Evolutionary conservation across 2,888 invertebrate species (phyloP).

Genomic region (Drosophila neonasuta): DNA sequence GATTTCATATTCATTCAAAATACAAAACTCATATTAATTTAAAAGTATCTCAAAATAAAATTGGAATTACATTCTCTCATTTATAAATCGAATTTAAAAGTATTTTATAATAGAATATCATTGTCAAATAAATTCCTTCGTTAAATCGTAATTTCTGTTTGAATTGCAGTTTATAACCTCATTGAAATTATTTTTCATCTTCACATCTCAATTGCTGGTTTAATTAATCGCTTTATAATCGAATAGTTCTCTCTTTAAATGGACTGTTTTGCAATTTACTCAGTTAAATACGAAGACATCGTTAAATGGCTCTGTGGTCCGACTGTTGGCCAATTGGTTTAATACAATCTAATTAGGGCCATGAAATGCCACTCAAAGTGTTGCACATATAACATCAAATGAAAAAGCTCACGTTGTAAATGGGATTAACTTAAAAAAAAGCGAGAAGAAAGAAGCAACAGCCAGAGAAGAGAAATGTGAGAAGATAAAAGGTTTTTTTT

Average conservation of each 20-base stretch:
- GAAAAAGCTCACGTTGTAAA: constrained; percentile 21
- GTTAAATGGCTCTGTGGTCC: constrained; percentile 1
- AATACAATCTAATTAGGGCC: constrained; percentile 40
- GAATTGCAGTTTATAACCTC: too few species aligned
- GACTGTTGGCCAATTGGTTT: constrained; percentile 37
- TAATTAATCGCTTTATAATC: too few species aligned
- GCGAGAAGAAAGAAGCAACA: neutral
- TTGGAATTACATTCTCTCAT: too few species aligned
- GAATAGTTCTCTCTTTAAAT: neutral
- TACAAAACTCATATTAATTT: too few species aligned
- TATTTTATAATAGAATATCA: too few species aligned
- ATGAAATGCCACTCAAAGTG: constrained; percentile 38
- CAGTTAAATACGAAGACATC: constrained; percentile 1
- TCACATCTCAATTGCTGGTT: neutral
- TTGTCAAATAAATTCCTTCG: too few species aligned
- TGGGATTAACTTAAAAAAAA: constrained; percentile 7
- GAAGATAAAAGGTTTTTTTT: constrained; percentile 2
- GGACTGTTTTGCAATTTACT: neutral
- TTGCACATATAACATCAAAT: constrained; percentile 22
- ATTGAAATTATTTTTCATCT: too few species aligned
- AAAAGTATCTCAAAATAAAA: too few species aligned
- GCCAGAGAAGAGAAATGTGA: neutral
- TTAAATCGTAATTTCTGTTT: too few species aligned
- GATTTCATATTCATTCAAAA: too few species aligned
- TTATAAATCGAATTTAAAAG: too few species aligned